Conservation (phyloP, 1,140 invertebrate species). For the Drosophila aff. region DNA sequence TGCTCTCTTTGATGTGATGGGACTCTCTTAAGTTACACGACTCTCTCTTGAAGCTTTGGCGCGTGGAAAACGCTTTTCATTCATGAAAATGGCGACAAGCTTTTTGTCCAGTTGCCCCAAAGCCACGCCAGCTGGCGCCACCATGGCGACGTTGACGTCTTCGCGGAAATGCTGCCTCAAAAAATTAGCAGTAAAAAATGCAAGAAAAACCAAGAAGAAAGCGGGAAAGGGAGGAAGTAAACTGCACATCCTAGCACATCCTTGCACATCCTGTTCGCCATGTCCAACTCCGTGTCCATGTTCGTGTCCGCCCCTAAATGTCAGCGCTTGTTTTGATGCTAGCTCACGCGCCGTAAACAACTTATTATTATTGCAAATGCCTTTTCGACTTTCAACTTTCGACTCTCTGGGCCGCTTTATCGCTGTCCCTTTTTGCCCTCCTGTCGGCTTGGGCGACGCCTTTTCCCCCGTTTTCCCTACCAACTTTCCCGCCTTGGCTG, state of each 20-base stretch:
- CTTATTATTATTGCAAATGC: slow-evolving; percentile 80
- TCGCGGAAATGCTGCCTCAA: slow-evolving; percentile 41
- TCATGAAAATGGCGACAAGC: slow-evolving; percentile 80
- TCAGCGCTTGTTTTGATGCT: slow-evolving; percentile 83
- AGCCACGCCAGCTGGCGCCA: slow-evolving; percentile 74
- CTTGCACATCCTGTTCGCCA: slow-evolving; percentile 45
- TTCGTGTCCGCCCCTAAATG: slow-evolving; percentile 81
- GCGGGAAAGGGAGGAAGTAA: slow-evolving; percentile 1
- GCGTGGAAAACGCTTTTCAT: slow-evolving; percentile 69
- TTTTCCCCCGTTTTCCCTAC: slow-evolving; percentile 1
- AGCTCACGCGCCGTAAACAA: slow-evolving; percentile 82
- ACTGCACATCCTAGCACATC: slow-evolving; percentile 50
- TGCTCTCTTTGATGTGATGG: background rate
- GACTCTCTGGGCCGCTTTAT: slow-evolving; percentile 19
- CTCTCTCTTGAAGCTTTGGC: slow-evolving; percentile 46
- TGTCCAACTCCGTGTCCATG: slow-evolving; percentile 54
- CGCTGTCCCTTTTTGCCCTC: slow-evolving; percentile 23
- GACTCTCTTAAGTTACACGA: slow-evolving; percentile 10
- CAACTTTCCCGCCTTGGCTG: slow-evolving; percentile 58
- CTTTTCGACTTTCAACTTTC: slow-evolving; percentile 39
- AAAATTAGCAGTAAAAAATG: slow-evolving; percentile 22
- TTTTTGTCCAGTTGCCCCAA: slow-evolving; percentile 66
- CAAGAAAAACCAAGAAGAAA: slow-evolving; percentile 4
- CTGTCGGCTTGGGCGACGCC: slow-evolving; percentile 2
- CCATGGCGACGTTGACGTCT: slow-evolving; percentile 14